These are phyloP conservation scores for Nomada fabriciana DNA, from an alignment of 2,888 invertebrate species.

Conservation along the genomic window DNA sequence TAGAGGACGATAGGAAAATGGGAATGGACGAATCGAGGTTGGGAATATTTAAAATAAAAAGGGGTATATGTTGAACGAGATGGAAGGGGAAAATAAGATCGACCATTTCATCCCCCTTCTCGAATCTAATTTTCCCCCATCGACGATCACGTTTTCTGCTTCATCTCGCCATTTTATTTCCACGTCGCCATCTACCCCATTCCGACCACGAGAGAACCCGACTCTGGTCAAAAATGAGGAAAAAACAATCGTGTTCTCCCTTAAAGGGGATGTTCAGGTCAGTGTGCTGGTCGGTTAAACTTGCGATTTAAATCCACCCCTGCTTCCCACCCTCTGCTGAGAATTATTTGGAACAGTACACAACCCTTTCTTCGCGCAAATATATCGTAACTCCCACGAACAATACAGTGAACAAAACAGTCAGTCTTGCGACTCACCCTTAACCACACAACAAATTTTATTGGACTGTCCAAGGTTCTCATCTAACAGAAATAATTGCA, in stretches of 20 bases:
- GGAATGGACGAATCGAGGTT: background rate
- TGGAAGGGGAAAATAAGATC: background rate
- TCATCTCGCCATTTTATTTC: slow-evolving; percentile 4
- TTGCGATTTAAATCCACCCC: background rate
- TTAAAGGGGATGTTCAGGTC: slow-evolving; percentile 2
- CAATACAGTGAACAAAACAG: background rate
- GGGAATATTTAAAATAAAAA: background rate
- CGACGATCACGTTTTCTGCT: background rate
- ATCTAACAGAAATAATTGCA: too few species aligned
- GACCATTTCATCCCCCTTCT: background rate
- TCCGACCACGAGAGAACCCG: background rate
- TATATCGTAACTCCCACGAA: too few species aligned
- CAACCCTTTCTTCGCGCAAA: background rate
- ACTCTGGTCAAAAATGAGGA: background rate
- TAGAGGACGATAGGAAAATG: too few species aligned
- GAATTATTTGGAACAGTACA: background rate
- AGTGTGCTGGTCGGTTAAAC: background rate
- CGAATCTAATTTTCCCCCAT: background rate
- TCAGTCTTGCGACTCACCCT: too few species aligned
- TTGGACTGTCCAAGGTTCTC: too few species aligned
- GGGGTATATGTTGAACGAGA: too few species aligned
- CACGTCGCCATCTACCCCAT: background rate
- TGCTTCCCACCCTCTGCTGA: background rate
- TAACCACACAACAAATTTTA: too few species aligned
- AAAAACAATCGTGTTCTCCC: slow-evolving; percentile 12